Evolutionary conservation across 2,797 vertebrate genomes (phyloP), one percentile per base, ranked within the genome.

Genomic region (Ceyx erithaca): DNA sequence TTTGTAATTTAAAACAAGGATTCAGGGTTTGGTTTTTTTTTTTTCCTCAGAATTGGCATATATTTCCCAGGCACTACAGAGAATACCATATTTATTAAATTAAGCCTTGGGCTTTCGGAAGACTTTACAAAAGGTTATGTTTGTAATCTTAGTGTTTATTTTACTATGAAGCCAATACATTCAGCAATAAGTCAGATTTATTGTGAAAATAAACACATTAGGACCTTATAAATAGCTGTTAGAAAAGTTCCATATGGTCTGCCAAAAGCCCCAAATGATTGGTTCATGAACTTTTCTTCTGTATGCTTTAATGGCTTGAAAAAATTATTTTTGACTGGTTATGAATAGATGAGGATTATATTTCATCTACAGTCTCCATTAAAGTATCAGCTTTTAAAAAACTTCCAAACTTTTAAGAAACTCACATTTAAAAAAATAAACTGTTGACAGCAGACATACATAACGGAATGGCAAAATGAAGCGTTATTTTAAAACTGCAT

Each of bases 171-270:
- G 96, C 90, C 94, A 96, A 97, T 91, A 95, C 93, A 96, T 96
- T 95, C 96, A 94, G 94, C 88, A 95, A 95, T 96, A 96, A 94
- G 93, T 96, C 92, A 95, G 82, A 92, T 96, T 96, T 97, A 96
- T 92, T 96, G 94, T 95, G 91, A 97, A 97, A 97, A 97, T 96
- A 97, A 96, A 97, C 95, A 96, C 93, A 94, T 92, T 93, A 97
- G 76, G 69, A 88, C 92, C 93, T 93, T 96, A 96, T 96, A 96
- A 96, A 97, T 96, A 96, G 95, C 89, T 90, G 92, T 92, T 96
- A 96, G 94, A 96, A 95, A 95, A 89, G 94, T 96, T 96, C 93
- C 90, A 63, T 96, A 95, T 92, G 92, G 95, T 82, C 83, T 97
- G 96, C 96, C 95, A 96, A 96, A 96, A 96, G 80, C 72, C 76